Evolutionary conservation across 2,113 vertebrate species (phyloP).

Genomic region (Psilopogon haemacephalus): DNA sequence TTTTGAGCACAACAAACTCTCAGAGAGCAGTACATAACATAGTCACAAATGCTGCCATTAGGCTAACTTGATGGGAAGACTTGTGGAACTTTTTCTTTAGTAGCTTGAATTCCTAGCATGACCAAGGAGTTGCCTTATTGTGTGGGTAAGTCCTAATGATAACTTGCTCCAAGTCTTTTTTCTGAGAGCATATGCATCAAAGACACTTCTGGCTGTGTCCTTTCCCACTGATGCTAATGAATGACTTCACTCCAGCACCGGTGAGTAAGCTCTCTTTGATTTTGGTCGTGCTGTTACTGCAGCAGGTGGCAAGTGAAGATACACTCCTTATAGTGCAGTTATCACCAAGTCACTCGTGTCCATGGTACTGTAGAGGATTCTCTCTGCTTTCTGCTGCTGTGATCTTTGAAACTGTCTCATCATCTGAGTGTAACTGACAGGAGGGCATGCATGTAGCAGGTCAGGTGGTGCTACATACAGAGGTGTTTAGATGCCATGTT

Average conservation of each 20-base stretch:
- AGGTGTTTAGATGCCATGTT: not conserved
- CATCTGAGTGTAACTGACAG: not conserved
- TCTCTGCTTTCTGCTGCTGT: not conserved
- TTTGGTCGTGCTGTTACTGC: not conserved
- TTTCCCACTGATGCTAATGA: not conserved
- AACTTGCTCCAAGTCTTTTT: not conserved
- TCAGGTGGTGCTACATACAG: not conserved
- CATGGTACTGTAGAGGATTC: not conserved
- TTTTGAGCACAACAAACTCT: not conserved
- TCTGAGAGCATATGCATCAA: not conserved
- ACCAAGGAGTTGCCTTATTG: not conserved
- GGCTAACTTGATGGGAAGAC: not conserved
- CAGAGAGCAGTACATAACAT: not conserved
- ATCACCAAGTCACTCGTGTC: not conserved
- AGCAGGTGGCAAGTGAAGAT: not conserved
- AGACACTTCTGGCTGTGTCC: not conserved
- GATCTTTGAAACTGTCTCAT: not conserved
- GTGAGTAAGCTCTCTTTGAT: not conserved
- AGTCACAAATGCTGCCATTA: not conserved
- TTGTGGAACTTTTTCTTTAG: not conserved
- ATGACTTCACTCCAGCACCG: not conserved
- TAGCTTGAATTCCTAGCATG: rapidly evolving
- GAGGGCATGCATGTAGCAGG: not conserved
- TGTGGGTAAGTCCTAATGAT: not conserved
- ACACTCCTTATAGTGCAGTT: rapidly evolving